phyloP scores from a whole-genome alignment of 2,113 vertebrate species.

The Rana temporaria region DNA sequence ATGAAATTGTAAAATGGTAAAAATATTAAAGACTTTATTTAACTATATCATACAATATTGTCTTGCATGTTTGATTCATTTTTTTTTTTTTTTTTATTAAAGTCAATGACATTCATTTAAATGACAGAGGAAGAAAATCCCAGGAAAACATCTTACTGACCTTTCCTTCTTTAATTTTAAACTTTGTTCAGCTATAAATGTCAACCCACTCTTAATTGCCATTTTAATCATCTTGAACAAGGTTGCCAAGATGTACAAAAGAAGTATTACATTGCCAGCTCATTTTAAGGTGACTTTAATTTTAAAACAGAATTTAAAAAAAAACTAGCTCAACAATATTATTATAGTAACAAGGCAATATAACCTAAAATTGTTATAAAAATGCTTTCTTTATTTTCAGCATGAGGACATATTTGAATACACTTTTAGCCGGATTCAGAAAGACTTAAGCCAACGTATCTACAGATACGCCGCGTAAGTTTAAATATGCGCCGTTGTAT shows the following conservation, averaged over 20 bases:
- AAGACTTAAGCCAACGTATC: too few relatives aligned
- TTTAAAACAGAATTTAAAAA: constrained; percentile 4
- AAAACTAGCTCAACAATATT: background rate
- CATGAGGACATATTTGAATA: too few relatives aligned
- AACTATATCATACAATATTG: background rate
- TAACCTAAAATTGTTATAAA: background rate
- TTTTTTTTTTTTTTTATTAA: constrained; percentile 4
- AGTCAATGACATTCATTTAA: constrained; percentile 36
- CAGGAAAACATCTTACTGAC: constrained; percentile 26
- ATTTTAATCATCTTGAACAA: constrained; percentile 50
- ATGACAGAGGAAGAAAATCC: constrained; percentile 13
- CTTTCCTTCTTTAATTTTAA: constrained; percentile 47
- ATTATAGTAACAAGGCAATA: background rate
- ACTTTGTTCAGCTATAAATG: constrained; percentile 48
- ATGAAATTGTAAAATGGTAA: background rate
- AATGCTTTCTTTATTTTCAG: too few relatives aligned
- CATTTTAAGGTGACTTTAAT: too few relatives aligned
- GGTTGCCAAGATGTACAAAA: constrained; percentile 32
- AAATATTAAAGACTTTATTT: constrained; percentile 14
- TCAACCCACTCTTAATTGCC: constrained; percentile 42
- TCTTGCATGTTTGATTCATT: background rate
- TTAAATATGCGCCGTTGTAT: too few relatives aligned
- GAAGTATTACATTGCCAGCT: constrained; percentile 29
- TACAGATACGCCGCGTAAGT: too few relatives aligned
- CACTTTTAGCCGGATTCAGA: too few relatives aligned